Percentiles rank a stretch among this genome's conserved stretches.
Conservation (phyloP, 2,797 vertebrate genomes). For the Adrianichthys oophorus region DNA sequence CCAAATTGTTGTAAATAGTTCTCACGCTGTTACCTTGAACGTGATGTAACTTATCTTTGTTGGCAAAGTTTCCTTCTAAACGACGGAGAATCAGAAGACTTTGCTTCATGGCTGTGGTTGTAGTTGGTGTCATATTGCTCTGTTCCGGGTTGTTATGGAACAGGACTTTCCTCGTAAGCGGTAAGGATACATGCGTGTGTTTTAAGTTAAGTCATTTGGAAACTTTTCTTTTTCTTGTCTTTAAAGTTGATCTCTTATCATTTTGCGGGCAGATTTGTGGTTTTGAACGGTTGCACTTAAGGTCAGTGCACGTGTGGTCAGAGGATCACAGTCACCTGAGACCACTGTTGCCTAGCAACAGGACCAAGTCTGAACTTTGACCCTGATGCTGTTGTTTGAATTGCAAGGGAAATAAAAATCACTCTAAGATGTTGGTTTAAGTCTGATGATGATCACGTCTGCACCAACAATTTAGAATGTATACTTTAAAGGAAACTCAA, state of each 20-base stretch:
- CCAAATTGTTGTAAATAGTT: slow-evolving; percentile 2
- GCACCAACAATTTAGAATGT: too few relatives aligned
- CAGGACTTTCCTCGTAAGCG: slow-evolving; percentile 31
- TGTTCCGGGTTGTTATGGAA: slow-evolving; percentile 27
- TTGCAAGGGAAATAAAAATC: not conserved
- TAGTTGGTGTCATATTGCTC: slow-evolving; percentile 36
- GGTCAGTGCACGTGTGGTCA: slow-evolving; percentile 19
- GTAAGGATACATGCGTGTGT: slow-evolving; percentile 40
- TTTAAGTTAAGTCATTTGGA: not conserved
- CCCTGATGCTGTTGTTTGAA: slow-evolving; percentile 26
- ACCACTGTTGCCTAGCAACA: slow-evolving; percentile 43
- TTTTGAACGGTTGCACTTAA: slow-evolving; percentile 6
- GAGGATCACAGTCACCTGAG: slow-evolving; percentile 41
- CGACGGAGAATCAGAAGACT: slow-evolving; percentile 6
- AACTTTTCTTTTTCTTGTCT: not conserved
- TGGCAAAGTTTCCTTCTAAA: not conserved
- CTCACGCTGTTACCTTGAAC: not conserved
- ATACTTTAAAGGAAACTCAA: too few relatives aligned
- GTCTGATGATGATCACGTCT: not conserved
- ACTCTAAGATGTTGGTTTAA: not conserved
- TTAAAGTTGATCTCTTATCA: too few relatives aligned
- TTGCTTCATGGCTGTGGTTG: slow-evolving; percentile 50
- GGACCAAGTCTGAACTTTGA: slow-evolving; percentile 46
- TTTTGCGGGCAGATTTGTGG: not conserved
- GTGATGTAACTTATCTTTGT: slow-evolving; percentile 21